Percentiles rank a stretch among this genome's conserved stretches.
These are phyloP conservation scores for Thripadectes ignobilis DNA, from an alignment of 2,797 vertebrate species.

Conservation along the genomic window DNA sequence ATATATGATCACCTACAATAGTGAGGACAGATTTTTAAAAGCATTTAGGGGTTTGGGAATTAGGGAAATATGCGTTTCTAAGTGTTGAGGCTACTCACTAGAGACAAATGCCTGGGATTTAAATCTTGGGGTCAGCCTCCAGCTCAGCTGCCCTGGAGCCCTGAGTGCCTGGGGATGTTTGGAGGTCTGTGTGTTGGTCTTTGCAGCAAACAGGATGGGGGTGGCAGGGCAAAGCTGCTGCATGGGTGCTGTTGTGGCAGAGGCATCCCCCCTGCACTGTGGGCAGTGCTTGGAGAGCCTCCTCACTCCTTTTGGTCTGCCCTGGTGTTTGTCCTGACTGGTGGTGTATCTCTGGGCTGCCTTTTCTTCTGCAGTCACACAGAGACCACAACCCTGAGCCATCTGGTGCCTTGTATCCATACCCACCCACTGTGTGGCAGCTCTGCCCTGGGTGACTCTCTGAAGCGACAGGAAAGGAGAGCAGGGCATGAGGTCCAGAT, in stretches of 20 bases:
- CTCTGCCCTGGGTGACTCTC: neutral
- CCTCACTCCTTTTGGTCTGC: neutral
- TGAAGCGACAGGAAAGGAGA: neutral
- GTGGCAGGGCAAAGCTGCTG: neutral
- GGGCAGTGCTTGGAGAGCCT: neutral
- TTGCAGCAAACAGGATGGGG: neutral
- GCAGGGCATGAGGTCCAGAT: neutral
- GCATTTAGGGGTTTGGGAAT: neutral
- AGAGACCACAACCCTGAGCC: neutral
- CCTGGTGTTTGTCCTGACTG: neutral
- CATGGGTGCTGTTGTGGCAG: neutral
- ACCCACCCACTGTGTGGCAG: rapidly evolving
- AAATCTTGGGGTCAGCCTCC: neutral
- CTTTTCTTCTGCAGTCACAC: neutral
- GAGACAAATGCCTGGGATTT: neutral
- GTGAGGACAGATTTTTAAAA: neutral
- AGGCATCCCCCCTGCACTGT: neutral
- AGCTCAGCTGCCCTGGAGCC: neutral
- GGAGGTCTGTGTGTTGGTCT: neutral
- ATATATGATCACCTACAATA: neutral
- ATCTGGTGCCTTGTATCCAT: rapidly evolving
- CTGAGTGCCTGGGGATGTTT: rapidly evolving
- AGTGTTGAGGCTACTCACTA: neutral
- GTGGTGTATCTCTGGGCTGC: neutral
- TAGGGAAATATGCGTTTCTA: neutral